These are phyloP conservation scores for Pangasius djambal DNA, from an alignment of 2,797 vertebrate genomes.

Conservation along the genomic window DNA sequence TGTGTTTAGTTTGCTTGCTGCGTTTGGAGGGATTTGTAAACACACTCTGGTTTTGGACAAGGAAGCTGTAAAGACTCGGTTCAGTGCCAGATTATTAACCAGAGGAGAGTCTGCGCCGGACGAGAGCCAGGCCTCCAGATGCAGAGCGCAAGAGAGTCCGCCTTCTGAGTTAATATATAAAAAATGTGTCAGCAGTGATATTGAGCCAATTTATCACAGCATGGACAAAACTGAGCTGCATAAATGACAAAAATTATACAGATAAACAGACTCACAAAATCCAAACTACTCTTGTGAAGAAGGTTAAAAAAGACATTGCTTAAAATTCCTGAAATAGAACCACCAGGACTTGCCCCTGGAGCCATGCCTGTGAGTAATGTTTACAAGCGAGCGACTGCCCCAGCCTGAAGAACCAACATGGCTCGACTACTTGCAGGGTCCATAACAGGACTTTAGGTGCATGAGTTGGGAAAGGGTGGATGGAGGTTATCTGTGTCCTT, in stretches of 20 bases:
- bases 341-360: neutral
- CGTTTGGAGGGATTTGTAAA: conserved; percentile 20
- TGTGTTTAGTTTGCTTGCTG: neutral
- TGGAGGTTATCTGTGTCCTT: neutral
- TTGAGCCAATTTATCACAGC: neutral
- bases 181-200: neutral
- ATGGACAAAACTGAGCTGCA: neutral
- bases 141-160: neutral
- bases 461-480: neutral
- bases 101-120: neutral
- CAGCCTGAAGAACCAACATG: neutral
- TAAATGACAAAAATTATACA: neutral
- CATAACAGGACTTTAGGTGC: neutral
- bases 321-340: neutral
- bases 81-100: conserved; percentile 22
- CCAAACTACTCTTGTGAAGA: neutral
- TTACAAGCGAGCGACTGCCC: neutral
- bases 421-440: neutral
- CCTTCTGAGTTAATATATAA: conserved; percentile 21
- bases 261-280: neutral
- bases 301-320: neutral
- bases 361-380: neutral
- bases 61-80: conserved; percentile 1
- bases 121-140: conserved; percentile 4
- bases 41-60: conserved; percentile 16